Base-by-base conservation (phyloP, 2,888 invertebrate genomes). In the Agrotis exclamationis region DNA sequence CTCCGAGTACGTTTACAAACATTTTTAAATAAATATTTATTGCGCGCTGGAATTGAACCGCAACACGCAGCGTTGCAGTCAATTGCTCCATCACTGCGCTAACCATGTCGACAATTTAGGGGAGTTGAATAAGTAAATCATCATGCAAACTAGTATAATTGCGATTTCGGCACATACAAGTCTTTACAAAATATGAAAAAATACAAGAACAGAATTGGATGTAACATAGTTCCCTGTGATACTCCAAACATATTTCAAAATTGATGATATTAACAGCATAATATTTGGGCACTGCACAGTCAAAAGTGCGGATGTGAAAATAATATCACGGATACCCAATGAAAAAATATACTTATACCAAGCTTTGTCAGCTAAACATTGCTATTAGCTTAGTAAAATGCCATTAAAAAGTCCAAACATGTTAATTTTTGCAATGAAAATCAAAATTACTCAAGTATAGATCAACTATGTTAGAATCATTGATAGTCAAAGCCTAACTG, bases 231-330 rank as follows among this genome's bases (percentile, higher is more conserved):
- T 16, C 54, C 54, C 1, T 39, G 16, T 20, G 16, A 51, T 5
- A 67, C 45, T 39, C 45, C 24, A 57, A 22, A 57, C 56, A 24
- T 22, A 44, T 44, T 57, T 13, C 2, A n/a, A 33, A 3, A 2
- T 14, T 16, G 0, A 14, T 47, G 20, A 13, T 2, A 18, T 6
- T 14, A 4, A 1, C 7, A 39, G 0, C 4, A 13, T 13, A 14
- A 18, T 9, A 0, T 13, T 47, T 24, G 0, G 1, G 0, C 14
- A n/a, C 3, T 1, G 1, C 3, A 1, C 2, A 2, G 1, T 13
- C 3, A n/a, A 24, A 33, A 20, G 3, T 22, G 5, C 16, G 1
- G 2, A 28, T 4, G 1, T 16, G 3, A 1, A n/a, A n/a, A 3
- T 0, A 44, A 20, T 3, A 33, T 3, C 0, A 64, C 18, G 6